Base-by-base conservation (phyloP, 1,140 invertebrate genomes). In the Cherax destructor region DNA sequence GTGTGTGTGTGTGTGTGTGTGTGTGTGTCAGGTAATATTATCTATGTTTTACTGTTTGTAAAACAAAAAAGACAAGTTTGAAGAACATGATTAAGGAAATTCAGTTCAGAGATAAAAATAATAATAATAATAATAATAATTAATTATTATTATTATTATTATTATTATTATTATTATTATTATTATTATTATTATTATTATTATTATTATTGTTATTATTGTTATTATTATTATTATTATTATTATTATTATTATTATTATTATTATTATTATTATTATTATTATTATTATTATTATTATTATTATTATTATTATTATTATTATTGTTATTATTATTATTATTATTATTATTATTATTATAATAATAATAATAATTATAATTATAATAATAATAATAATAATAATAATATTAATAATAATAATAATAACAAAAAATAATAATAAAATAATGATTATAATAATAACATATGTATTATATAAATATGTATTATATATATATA, bases 41-140 rank as follows among this genome's bases (percentile, higher is more conserved):
- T n/a, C n/a, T n/a, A n/a, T n/a, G n/a, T n/a, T n/a, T n/a, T n/a
- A n/a, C n/a, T n/a, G n/a, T n/a, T n/a, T n/a, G n/a, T n/a, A n/a
- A n/a, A n/a, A n/a, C n/a, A n/a, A n/a, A n/a, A n/a, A n/a, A n/a
- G n/a, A n/a, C n/a, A n/a, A n/a, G n/a, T n/a, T n/a, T n/a, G n/a
- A 87, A 30, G 24, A 83, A 85, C 49, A 77, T 69, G 47, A 83
- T 41, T 18, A 81, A 80, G 21, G 21, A 47, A 18, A 88, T 79
- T 50, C 41, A 87, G 24, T n/a, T 16, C 10, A 10, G 41, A 18
- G 61, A 87, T 50, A 78, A 81, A 24, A 80, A 88, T 59, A 88
- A 85, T 61, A 49, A 85, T 83, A 88, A 84, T 41, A 47, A 85
- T 78, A 88, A 88, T 30, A 84, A 47, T 56, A 49, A 87, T 76